A percentile compares a stretch with the other conserved stretches of the same genome.
Conservation (phyloP, 2,113 vertebrate species). For the Colaptes auratus region DNA sequence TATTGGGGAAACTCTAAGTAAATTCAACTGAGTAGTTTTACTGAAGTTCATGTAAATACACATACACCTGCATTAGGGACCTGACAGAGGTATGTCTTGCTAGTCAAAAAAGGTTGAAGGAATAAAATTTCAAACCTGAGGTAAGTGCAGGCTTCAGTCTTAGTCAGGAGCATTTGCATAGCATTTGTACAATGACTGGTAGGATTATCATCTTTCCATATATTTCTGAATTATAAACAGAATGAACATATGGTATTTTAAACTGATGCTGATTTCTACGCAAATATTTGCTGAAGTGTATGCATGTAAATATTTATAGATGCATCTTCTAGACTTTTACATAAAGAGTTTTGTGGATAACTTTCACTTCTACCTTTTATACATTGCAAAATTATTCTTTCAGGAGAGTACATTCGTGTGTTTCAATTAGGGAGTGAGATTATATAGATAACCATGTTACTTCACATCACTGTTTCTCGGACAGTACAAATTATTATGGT, state of each 20-base stretch:
- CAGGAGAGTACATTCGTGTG: no score
- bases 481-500: background rate
- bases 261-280: no score
- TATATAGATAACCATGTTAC: background rate
- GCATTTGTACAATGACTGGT: background rate
- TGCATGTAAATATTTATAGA: background rate
- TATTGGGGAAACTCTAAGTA: background rate
- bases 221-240: background rate
- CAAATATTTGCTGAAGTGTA: no score
- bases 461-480: background rate
- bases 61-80: background rate
- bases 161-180: background rate
- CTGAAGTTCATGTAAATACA: background rate
- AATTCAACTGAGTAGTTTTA: background rate
- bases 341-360: background rate
- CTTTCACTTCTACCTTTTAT: background rate
- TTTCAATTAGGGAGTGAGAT: background rate
- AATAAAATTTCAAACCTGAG: background rate
- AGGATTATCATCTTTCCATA: background rate
- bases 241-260: background rate
- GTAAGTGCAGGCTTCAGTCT: background rate
- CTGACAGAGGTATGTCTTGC: background rate
- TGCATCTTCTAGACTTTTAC: background rate
- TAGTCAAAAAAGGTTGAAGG: background rate
- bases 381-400: background rate